Percentiles rank a stretch among this genome's conserved stretches.
Evolutionary conservation across 2,888 invertebrate genomes (phyloP).

Genomic region (Drosophila prolongata): DNA sequence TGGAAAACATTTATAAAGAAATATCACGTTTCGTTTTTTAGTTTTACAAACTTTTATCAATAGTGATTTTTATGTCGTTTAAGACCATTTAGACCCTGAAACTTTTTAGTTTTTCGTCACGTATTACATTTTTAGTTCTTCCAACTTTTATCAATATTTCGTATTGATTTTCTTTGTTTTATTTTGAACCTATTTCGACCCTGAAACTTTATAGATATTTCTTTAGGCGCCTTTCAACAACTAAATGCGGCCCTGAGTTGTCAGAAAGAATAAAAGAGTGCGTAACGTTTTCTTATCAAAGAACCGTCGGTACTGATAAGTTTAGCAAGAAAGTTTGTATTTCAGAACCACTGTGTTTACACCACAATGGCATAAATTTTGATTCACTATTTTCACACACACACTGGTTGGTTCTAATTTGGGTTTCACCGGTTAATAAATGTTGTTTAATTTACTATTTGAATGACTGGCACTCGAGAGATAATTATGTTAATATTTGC

Average conservation of each 20-base stretch:
- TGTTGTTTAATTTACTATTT: neutral
- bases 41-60: neutral
- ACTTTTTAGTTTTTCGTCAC: neutral
- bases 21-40: no score
- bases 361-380: slow-evolving; percentile 18
- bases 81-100: neutral
- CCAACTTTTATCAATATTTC: neutral
- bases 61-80: neutral
- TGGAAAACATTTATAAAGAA: neutral
- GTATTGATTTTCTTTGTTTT: slow-evolving; percentile 2
- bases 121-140: neutral
- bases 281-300: slow-evolving; percentile 63
- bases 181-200: neutral
- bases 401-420: neutral
- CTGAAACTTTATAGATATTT: slow-evolving; percentile 8
- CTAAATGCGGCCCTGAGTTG: slow-evolving; percentile 27
- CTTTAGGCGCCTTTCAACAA: neutral
- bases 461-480: slow-evolving; percentile 11
- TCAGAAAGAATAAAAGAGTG: slow-evolving; percentile 31
- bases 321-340: slow-evolving; percentile 36
- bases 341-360: slow-evolving; percentile 16
- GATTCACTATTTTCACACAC: slow-evolving; percentile 13
- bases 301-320: slow-evolving; percentile 51
- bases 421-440: neutral
- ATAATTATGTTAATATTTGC: slow-evolving; percentile 34